Percentiles rank a stretch among this genome's conserved stretches.
Evolutionary conservation across 2,113 vertebrate genomes (phyloP).

Genomic region (Cichladusa arquata): DNA sequence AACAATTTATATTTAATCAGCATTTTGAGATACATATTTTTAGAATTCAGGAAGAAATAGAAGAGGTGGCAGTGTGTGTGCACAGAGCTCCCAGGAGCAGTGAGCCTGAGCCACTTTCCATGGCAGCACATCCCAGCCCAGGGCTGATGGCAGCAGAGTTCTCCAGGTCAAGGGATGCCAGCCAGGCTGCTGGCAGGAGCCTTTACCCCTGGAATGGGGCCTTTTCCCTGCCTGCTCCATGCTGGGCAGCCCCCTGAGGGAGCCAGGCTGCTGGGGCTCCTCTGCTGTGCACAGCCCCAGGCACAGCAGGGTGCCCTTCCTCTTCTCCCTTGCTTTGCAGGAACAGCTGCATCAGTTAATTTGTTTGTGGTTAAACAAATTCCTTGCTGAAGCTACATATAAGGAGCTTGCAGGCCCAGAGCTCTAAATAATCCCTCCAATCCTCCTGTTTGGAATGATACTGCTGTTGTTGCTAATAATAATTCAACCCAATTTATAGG

Average conservation of each 20-base stretch:
- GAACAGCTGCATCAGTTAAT: not conserved
- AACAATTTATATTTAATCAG: not conserved
- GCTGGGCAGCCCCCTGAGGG: not conserved
- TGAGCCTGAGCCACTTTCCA: not conserved
- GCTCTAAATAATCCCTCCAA: conserved; percentile 7
- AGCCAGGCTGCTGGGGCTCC: not conserved
- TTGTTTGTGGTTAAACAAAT: not conserved
- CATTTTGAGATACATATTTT: not conserved
- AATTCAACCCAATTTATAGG: conserved; percentile 46
- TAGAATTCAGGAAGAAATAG: not conserved
- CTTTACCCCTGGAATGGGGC: accelerated
- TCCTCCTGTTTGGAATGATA: not conserved
- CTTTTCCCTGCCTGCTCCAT: not conserved
- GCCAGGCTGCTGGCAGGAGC: not conserved
- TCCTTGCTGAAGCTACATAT: conserved; percentile 26
- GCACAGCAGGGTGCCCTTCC: accelerated
- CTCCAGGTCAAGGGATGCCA: accelerated
- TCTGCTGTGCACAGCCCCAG: accelerated
- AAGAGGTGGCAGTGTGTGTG: not conserved
- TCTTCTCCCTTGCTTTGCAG: accelerated
- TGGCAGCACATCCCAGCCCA: accelerated
- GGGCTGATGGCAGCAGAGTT: accelerated
- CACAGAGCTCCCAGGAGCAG: not conserved
- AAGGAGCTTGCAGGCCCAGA: conserved; percentile 12
- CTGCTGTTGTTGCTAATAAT: conserved; percentile 46